phyloP scores from a whole-genome alignment of 92 coral and sea anemone species.

The Phymanthus crucifer region DNA sequence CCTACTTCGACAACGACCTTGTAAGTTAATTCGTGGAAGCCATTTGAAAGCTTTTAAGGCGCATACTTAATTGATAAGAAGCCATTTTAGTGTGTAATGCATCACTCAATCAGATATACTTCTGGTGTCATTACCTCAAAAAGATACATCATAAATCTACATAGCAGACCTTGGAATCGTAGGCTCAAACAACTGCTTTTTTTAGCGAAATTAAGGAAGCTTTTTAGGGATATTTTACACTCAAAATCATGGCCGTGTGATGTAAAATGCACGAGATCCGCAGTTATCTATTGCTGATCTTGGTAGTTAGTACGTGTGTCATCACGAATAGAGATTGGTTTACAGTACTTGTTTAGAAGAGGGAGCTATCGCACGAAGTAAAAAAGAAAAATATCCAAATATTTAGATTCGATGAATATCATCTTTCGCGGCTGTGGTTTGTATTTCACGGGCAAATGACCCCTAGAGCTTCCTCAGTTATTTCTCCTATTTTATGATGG shows the following conservation, averaged over 20 bases:
- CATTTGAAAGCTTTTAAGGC: not conserved
- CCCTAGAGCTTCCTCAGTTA: not conserved
- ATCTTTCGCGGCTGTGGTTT: not conserved
- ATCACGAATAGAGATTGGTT: constrained; percentile 1
- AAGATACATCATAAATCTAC: not conserved
- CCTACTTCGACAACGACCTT: constrained; percentile 55
- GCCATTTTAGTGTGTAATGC: constrained; percentile 13
- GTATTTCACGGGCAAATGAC: not conserved
- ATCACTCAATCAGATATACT: not conserved
- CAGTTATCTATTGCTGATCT: not conserved
- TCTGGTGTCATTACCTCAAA: not conserved
- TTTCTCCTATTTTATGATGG: not conserved
- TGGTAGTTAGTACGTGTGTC: not conserved
- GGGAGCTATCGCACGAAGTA: not conserved
- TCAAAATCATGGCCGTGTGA: not conserved
- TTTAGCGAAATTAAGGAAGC: not conserved
- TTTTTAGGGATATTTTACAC: not conserved
- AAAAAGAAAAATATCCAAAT: not conserved
- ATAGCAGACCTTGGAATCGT: not conserved
- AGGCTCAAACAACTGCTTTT: not conserved
- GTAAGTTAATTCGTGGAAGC: constrained; percentile 45
- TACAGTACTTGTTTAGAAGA: not conserved
- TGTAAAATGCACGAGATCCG: not conserved
- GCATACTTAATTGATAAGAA: constrained; percentile 4
- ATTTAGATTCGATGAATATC: not conserved